Evolutionary conservation across 2,797 vertebrate genomes (phyloP).

Genomic region (Pseudocheirus occidentalis): DNA sequence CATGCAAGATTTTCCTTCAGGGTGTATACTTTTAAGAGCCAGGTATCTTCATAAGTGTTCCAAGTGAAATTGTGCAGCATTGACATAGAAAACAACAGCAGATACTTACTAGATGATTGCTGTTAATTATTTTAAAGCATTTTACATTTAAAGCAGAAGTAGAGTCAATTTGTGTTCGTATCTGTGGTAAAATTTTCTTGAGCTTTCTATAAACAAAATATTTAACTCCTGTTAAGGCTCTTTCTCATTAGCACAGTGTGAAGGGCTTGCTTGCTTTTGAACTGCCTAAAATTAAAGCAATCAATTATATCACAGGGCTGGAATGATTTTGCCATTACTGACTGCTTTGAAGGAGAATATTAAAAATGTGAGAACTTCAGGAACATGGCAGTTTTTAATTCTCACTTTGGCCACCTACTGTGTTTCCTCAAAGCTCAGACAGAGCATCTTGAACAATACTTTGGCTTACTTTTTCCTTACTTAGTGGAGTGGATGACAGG

Average conservation of each 20-base stretch:
- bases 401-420: conserved; percentile 75
- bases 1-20: neutral
- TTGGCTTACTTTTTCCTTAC: conserved; percentile 55
- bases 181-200: conserved; percentile 54
- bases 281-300: conserved; percentile 77
- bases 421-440: conserved; percentile 66
- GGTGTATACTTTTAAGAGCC: conserved; percentile 4
- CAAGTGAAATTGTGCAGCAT: conserved; percentile 34
- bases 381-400: conserved; percentile 75
- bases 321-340: conserved; percentile 66
- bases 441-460: conserved; percentile 57
- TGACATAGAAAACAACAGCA: conserved; percentile 26
- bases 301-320: conserved; percentile 70
- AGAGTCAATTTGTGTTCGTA: conserved; percentile 34
- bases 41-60: conserved; percentile 13
- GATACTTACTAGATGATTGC: neutral
- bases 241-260: conserved; percentile 60
- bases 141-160: conserved; percentile 53
- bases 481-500: conserved; percentile 56
- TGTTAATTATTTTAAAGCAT: conserved; percentile 34
- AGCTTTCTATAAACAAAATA: conserved; percentile 68
- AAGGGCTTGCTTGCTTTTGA: conserved; percentile 70
- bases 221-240: conserved; percentile 43
- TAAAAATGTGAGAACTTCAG: conserved; percentile 72
- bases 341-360: conserved; percentile 73